Percentiles rank a stretch among this genome's conserved stretches.
Evolutionary conservation across 2,888 invertebrate species (phyloP).

Genomic region (Busseola fusca): DNA sequence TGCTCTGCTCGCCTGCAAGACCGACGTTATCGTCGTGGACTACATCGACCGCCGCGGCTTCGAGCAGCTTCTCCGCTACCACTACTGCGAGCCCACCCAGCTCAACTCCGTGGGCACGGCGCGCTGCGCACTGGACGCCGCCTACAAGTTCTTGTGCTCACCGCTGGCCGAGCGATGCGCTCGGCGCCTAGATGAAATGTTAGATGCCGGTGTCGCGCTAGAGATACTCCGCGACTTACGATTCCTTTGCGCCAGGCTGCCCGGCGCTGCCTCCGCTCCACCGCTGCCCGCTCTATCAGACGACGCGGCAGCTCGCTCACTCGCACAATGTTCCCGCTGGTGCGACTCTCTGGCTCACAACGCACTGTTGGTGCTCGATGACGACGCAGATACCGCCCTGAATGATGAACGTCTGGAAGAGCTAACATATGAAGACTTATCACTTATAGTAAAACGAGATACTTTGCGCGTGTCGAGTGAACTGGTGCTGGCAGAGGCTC

Average conservation of each 20-base stretch:
- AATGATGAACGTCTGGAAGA: conserved; percentile 86
- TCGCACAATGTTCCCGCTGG: conserved; percentile 85
- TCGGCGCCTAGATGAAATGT: conserved; percentile 90
- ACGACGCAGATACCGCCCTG: conserved; percentile 81
- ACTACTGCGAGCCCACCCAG: conserved; percentile 90
- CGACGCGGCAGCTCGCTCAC: conserved; percentile 78
- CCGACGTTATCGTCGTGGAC: conserved; percentile 86
- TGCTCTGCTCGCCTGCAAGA: conserved; percentile 86
- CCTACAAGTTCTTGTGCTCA: conserved; percentile 92
- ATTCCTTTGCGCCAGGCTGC: conserved; percentile 82
- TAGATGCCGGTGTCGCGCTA: conserved; percentile 91
- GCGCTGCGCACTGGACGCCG: conserved; percentile 92
- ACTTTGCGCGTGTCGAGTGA: conserved; percentile 91
- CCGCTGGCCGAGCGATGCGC: conserved; percentile 92
- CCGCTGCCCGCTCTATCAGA: conserved; percentile 82
- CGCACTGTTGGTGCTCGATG: conserved; percentile 89
- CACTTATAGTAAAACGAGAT: conserved; percentile 91
- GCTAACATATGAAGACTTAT: conserved; percentile 90
- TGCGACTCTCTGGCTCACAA: conserved; percentile 91
- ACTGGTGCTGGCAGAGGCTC: conserved; percentile 89
- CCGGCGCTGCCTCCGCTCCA: conserved; percentile 86
- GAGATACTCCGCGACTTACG: conserved; percentile 90
- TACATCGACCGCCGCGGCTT: conserved; percentile 91
- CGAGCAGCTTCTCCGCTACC: conserved; percentile 90
- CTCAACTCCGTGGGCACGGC: conserved; percentile 91